These are phyloP conservation scores for Tetanocera ferruginea DNA, from an alignment of 2,888 invertebrate species.

Conservation along the genomic window DNA sequence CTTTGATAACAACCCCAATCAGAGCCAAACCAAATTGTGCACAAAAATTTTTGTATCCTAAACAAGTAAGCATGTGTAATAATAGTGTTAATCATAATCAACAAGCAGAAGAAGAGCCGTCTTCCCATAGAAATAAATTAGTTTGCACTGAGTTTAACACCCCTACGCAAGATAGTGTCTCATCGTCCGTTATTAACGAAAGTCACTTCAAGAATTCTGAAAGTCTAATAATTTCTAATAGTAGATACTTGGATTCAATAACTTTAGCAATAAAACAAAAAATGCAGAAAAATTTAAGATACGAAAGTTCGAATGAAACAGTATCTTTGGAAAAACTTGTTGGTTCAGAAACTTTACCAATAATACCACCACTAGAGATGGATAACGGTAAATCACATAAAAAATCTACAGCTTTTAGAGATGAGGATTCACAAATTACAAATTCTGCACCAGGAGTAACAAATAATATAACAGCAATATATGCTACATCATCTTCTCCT, in stretches of 20 bases:
- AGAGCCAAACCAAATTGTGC: constrained; percentile 11
- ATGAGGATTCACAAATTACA: not conserved
- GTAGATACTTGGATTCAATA: not conserved
- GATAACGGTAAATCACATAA: not conserved
- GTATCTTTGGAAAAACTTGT: not conserved
- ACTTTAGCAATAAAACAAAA: not conserved
- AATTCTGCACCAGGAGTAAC: constrained; percentile 24
- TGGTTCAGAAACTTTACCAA: not conserved
- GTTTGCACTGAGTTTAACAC: not conserved
- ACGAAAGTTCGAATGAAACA: not conserved
- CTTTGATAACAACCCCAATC: not conserved
- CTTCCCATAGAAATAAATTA: not conserved
- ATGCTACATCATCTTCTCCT: constrained; percentile 39
- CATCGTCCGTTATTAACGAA: not conserved
- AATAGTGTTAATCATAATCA: not conserved
- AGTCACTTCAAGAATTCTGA: too few species aligned
- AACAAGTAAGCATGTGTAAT: not conserved
- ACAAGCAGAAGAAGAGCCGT: not conserved
- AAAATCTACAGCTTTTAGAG: not conserved
- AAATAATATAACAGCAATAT: constrained; percentile 36
- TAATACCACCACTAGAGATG: constrained; percentile 30
- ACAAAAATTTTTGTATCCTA: constrained; percentile 21
- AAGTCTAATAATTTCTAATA: not conserved
- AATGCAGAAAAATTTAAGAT: not conserved
- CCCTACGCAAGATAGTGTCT: not conserved